These are phyloP conservation scores for Orchesella cincta DNA, from an alignment of 1,140 invertebrate species.

Conservation along the genomic window DNA sequence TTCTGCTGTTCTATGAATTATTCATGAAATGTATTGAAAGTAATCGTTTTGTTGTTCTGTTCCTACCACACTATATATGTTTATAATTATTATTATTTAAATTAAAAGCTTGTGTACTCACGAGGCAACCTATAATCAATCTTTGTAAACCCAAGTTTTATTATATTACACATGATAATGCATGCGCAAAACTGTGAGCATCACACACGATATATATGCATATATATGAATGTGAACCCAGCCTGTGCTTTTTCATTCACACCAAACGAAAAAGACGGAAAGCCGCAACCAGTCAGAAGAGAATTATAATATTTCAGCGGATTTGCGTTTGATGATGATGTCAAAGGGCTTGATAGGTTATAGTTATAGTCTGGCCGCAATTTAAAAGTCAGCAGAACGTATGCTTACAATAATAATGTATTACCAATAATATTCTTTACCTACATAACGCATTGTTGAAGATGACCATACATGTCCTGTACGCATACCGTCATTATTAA, in stretches of 20 bases:
- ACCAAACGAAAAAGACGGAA: not conserved
- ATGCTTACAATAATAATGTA: not conserved
- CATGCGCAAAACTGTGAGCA: not conserved
- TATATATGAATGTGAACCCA: no score
- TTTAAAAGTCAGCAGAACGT: not conserved
- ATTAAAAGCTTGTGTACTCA: slow-evolving; percentile 15
- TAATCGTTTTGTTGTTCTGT: not conserved
- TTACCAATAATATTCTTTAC: no score
- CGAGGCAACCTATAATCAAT: slow-evolving; percentile 6
- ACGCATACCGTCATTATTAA: no score
- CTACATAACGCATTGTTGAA: no score
- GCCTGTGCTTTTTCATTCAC: not conserved
- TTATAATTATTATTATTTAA: slow-evolving; percentile 3
- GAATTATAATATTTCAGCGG: not conserved
- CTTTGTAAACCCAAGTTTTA: not conserved
- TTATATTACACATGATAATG: not conserved
- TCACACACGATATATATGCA: not conserved
- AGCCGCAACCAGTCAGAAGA: not conserved
- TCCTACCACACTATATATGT: not conserved
- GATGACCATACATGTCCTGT: no score
- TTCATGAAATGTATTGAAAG: slow-evolving; percentile 13
- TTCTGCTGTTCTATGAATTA: slow-evolving; percentile 3
- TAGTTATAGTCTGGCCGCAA: not conserved
- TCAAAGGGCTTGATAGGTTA: slow-evolving; percentile 1
- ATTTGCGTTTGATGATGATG: not conserved